Base-by-base conservation (phyloP, 2,113 vertebrate genomes). In the Chloropsis hardwickii region DNA sequence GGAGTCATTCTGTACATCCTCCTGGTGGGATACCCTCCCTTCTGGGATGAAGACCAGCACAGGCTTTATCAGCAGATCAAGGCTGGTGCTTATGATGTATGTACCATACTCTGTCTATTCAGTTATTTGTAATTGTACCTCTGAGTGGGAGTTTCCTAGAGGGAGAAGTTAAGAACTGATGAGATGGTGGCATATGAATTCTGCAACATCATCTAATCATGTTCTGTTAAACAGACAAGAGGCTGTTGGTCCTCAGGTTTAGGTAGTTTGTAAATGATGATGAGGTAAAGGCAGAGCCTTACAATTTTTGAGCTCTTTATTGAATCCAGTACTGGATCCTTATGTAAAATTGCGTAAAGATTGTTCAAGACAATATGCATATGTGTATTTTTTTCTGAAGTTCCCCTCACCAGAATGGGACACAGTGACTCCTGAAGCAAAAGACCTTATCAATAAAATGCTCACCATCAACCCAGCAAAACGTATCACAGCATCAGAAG, bases 371-470 rank as follows among this genome's bases (percentile, higher is more conserved):
- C 60, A 35, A 27, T 48, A 11, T 24, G 18, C 22, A 18, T 3
- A 2, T 66, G 11, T 3, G 1, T 67, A 2, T 64, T 65, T 60
- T 88, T 94, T 58, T 81, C 47, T 92, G 11, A 97, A 99, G 99
- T 99, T 99, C 95, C 99, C 99, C 5, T 99, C 99, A 40, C 99
- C 99, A 76, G 99, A 99, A 96, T 99, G 99, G 99, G 99, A 99
- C 96, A 99, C 99, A 0, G 99, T 99, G 96, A 99, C 99, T 58
- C 99, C 99, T 57, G 99, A 99, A 97, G 99, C 99, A 95, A 99
- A 99, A 98, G 99, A 99, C 96, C 98, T 99, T 73, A 99, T 99
- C 97, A 99, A 99, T 89, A 99, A 99, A 98, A 99, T 99, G 99
- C 98, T 99, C 86, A 99, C 99, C 57, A 99, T 99, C 86, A 99